Evolutionary conservation across 2,888 invertebrate species (phyloP), one percentile per base, ranked within the genome.

Genomic region (Epinotia bilunana): DNA sequence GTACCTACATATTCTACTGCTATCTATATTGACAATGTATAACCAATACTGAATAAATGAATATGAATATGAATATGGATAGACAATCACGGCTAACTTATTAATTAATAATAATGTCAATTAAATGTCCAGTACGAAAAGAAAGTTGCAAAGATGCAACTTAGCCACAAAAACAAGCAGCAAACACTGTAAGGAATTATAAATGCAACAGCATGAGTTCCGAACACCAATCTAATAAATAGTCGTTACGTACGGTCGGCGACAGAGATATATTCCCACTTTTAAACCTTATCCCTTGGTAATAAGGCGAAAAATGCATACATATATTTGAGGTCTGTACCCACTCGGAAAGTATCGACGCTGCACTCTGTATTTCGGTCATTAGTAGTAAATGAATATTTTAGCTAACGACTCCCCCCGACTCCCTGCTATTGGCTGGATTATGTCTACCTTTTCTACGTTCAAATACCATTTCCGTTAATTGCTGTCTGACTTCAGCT

Each of bases 401-500:
- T 92, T 88, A 87, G 86, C 85, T 90, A 92, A 91, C 90, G 90
- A 87, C 87, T 85, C 85, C 79, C 39, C 81, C 80, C 78, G 62
- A 76, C 75, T 70, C 81, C 84, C 86, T 86, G 89, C 91, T 91
- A 92, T 92, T 91, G 90, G 88, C 89, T 90, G 91, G 92, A 92
- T 92, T 91, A 92, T 91, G 90, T 90, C 91, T 90, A 92, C 91
- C 90, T 92, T 92, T 91, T 90, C 89, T 88, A 83, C 87, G 87
- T 88, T 86, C 89, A 88, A 92, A 92, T 91, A 91, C 90, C 91
- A 91, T 91, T 90, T 90, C 89, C 90, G 89, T 91, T 93, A 93
- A 93, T 93, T 93, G 92, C 93, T 92, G 92, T 93, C 92, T 90
- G 91, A 89, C 89, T 92, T 85, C 88, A 90, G 87, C 90, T 91